These are phyloP conservation scores for Nibea albiflora DNA, from an alignment of 2,113 vertebrate genomes.

Conservation along the genomic window DNA sequence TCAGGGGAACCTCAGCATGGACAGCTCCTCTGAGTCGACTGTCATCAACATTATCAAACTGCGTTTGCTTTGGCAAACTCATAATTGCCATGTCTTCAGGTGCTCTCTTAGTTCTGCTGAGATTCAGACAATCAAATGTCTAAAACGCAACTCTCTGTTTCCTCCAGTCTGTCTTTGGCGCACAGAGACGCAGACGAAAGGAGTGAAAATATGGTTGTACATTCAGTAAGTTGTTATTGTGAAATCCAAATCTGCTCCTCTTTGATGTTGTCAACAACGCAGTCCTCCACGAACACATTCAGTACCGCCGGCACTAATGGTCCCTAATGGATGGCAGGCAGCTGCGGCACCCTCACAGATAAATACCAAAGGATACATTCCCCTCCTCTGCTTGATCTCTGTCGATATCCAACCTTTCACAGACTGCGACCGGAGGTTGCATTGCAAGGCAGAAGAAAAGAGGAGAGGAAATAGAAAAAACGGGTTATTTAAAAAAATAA, in stretches of 20 bases:
- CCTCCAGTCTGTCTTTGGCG: not conserved
- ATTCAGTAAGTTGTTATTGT: constrained; percentile 33
- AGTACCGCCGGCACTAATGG: constrained; percentile 56
- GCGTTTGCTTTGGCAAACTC: constrained; percentile 27
- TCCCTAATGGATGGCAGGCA: constrained; percentile 60
- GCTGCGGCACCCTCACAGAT: constrained; percentile 40
- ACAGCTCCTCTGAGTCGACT: constrained; percentile 31
- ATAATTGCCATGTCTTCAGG: constrained; percentile 15
- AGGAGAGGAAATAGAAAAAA: not conserved
- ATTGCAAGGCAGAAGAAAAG: not conserved
- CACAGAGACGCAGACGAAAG: constrained; percentile 13
- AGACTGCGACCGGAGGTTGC: constrained; percentile 4
- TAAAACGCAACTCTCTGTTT: constrained; percentile 29
- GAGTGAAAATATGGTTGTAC: constrained; percentile 8
- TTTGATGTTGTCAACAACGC: constrained; percentile 52
- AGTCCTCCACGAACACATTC: constrained; percentile 24
- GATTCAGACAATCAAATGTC: constrained; percentile 22
- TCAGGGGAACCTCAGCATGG: constrained; percentile 32
- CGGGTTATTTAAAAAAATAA: not conserved
- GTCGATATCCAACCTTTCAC: constrained; percentile 35
- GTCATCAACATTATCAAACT: constrained; percentile 43
- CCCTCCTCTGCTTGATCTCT: constrained; percentile 7
- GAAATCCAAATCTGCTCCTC: constrained; percentile 35
- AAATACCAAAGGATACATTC: constrained; percentile 42
- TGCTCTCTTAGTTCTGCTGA: constrained; percentile 17